Conservation (phyloP, 1,140 invertebrate species). For the Anastatus disparis region DNA sequence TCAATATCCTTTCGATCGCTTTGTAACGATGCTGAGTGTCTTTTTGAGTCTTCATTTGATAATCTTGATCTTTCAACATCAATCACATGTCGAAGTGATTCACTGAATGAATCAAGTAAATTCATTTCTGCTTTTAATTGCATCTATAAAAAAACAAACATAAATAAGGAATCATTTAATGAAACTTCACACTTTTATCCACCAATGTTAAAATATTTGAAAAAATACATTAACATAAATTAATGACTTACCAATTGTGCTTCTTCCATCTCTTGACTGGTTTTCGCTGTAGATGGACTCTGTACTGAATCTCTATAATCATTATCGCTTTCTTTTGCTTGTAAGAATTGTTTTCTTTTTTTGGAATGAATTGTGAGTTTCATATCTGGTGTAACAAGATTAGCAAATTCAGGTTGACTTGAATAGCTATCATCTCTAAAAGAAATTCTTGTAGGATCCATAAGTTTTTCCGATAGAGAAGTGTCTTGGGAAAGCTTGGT, state of each 20-base stretch:
- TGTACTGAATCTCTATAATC: slow-evolving; percentile 32
- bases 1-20: slow-evolving; percentile 42
- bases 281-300: slow-evolving; percentile 33
- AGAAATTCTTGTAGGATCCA: slow-evolving; percentile 61
- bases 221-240: slow-evolving; percentile 9
- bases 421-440: slow-evolving; percentile 56
- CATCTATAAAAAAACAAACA: slow-evolving; percentile 57
- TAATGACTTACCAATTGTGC: slow-evolving; percentile 47
- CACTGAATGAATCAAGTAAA: slow-evolving; percentile 62
- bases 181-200: too few species aligned
- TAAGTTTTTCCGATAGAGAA: slow-evolving; percentile 49
- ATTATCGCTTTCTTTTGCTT: slow-evolving; percentile 44
- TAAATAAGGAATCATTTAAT: too few species aligned
- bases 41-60: slow-evolving; percentile 44
- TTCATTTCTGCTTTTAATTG: slow-evolving; percentile 64
- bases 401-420: slow-evolving; percentile 58
- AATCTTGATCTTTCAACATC: slow-evolving; percentile 58
- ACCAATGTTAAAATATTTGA: too few species aligned
- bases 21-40: slow-evolving; percentile 39
- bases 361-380: slow-evolving; percentile 59
- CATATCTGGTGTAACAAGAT: slow-evolving; percentile 60
- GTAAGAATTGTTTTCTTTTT: slow-evolving; percentile 50
- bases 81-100: slow-evolving; percentile 58
- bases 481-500: slow-evolving; percentile 48
- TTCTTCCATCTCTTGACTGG: slow-evolving; percentile 38